Base-by-base conservation (phyloP, 2,888 invertebrate genomes). In the Machimus rusticus region DNA sequence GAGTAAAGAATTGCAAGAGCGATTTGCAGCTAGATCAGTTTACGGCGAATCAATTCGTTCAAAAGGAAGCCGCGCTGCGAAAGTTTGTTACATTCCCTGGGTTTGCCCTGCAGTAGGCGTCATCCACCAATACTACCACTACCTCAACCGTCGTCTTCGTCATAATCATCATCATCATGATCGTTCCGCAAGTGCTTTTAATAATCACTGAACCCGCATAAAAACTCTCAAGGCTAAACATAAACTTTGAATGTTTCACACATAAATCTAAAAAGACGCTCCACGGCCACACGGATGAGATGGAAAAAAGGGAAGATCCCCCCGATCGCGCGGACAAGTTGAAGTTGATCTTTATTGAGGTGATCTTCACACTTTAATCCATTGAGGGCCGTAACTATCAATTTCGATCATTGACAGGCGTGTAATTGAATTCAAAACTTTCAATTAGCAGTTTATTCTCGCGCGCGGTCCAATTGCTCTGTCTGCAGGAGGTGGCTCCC, bases 391-490 rank as follows among this genome's bases (percentile, higher is more conserved):
- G 66, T 57, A 87, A 76, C 84, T 84, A 87, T 87, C 87, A 84
- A 87, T 87, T 87, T 76, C 74, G 74, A 82, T 87, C 82, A 87
- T 84, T 87, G 87, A 87, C 87, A 87, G 76, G 74, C 87, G 76
- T 87, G 77, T 87, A 87, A 87, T 87, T 87, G 87, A 87, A 87
- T 87, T 87, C 57, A 82, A 87, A 87, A 87, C 87, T 87, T 87
- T 87, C 87, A 87, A 87, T 87, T 87, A 87, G 87, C 82, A 84
- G 87, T 87, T 87, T 87, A 87, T 87, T 87, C 66, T 74, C 79
- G 79, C 79, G 23, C n/a, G 28, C 74, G 79, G 57, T 87, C 57
- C 81, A 79, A 79, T 87, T 87, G 74, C 79, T 74, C 43, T 81
- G 87, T 28, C 66, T 74, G 87, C 81, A 78, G 77, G 86, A 78